Base-by-base conservation (phyloP, 2,888 invertebrate species). In the Andrena haemorrhoa region DNA sequence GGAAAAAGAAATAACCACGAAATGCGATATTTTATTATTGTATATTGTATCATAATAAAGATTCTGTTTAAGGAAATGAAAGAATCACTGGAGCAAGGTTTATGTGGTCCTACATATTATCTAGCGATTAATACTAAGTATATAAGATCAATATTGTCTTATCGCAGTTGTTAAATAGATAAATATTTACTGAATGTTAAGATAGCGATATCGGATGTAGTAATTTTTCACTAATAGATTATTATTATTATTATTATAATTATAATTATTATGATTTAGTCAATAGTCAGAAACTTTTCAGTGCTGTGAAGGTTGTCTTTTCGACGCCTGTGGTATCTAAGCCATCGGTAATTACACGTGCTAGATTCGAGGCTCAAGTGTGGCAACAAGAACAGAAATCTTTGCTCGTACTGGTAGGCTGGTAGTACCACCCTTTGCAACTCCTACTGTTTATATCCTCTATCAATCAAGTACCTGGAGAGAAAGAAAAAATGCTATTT, bases 51-150 rank as follows among this genome's bases (percentile, higher is more conserved):
- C 90, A 90, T 92, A 89, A 90, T 87, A 90, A 89, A 91, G 89
- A 86, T 91, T 92, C 89, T 90, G 87, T 91, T 90, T 91, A 92
- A 90, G 89, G 89, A 89, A 80, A 89, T 86, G 88, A 90, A 90
- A 83, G 90, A 92, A 92, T 92, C 90, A 91, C 92, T 92, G 91
- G 93, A 94, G 93, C 93, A 94, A 94, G 93, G 93, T 93, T 93
- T 91, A 93, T 91, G 93, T 94, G 93, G 93, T 94, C 92, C 91
- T 93, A 93, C 90, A 91, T 56, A 56, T 89, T 91, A 90, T 90
- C 89, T 92, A 92, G 91, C 89, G 87, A 88, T 89, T 88, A 90
- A 87, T 87, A 85, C 86, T 89, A 90, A 88, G 86, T 85, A 86
- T 82, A 86, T 86, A 83, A 86, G 85, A 89, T 90, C 85, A 90